Conservation (phyloP, 2,113 vertebrate genomes). For the Petromus typicus region DNA sequence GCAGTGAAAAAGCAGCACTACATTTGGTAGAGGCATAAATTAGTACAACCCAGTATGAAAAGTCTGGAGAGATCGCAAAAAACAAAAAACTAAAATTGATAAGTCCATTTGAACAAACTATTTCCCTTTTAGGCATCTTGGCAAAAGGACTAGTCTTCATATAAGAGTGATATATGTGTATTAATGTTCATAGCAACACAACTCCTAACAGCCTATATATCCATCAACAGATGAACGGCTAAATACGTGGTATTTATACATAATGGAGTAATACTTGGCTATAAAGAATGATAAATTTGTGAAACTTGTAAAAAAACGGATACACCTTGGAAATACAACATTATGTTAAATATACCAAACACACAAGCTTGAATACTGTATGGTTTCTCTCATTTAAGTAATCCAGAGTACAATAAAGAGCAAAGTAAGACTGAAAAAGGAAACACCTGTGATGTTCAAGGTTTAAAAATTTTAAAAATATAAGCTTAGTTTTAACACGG, state of each 20-base stretch:
- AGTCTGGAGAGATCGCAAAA: not conserved
- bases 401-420: not conserved
- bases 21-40: not conserved
- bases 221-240: not conserved
- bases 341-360: not conserved
- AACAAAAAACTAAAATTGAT: not conserved
- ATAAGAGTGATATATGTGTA: not conserved
- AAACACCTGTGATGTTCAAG: not conserved
- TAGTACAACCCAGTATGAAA: not conserved
- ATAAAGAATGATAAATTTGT: not conserved
- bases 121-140: not conserved
- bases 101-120: not conserved
- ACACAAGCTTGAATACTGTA: not conserved
- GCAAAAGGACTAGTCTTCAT: not conserved
- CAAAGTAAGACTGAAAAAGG: not conserved
- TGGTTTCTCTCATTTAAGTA: not conserved
- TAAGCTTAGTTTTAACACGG: not conserved
- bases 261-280: not conserved
- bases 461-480: not conserved
- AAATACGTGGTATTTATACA: not conserved
- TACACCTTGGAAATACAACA: not conserved
- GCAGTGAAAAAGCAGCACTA: not conserved
- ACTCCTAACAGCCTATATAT: not conserved
- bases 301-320: not conserved
- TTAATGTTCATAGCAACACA: not conserved